Evolutionary conservation across 2,797 vertebrate genomes (phyloP).

Genomic region (Rhinichthys osculus): DNA sequence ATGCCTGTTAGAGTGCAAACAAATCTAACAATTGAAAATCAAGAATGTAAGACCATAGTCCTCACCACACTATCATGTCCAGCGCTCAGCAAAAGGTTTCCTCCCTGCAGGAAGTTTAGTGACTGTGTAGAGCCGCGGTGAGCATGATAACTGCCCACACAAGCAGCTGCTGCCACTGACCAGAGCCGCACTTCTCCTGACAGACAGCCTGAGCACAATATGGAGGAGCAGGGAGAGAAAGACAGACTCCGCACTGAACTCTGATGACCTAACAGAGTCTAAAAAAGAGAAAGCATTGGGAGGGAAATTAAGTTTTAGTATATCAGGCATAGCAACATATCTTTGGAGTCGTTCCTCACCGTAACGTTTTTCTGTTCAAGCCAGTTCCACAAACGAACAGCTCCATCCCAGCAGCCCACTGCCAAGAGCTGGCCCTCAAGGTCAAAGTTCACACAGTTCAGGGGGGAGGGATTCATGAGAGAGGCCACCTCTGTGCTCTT

Average conservation of each 20-base stretch:
- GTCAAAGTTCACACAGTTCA: constrained; percentile 86
- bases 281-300: not conserved
- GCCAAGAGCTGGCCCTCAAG: constrained; percentile 78
- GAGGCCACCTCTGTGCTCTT: constrained; percentile 67
- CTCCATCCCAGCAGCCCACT: constrained; percentile 84
- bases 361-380: constrained; percentile 67
- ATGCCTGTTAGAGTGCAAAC: not conserved
- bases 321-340: not conserved
- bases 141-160: constrained; percentile 82
- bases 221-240: constrained; percentile 77
- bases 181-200: constrained; percentile 84
- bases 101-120: constrained; percentile 77
- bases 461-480: constrained; percentile 71
- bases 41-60: not conserved
- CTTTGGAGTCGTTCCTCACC: constrained; percentile 57
- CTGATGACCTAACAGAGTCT: constrained; percentile 79
- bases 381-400: constrained; percentile 78
- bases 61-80: constrained; percentile 85
- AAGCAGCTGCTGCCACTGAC: constrained; percentile 79
- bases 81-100: constrained; percentile 78
- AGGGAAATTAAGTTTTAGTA: not conserved
- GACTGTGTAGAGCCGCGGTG: constrained; percentile 77
- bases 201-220: constrained; percentile 82
- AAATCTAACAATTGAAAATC: not conserved
- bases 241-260: constrained; percentile 80